Base-by-base conservation (phyloP, 2,113 vertebrate genomes). In the Erinaceus europaeus region DNA sequence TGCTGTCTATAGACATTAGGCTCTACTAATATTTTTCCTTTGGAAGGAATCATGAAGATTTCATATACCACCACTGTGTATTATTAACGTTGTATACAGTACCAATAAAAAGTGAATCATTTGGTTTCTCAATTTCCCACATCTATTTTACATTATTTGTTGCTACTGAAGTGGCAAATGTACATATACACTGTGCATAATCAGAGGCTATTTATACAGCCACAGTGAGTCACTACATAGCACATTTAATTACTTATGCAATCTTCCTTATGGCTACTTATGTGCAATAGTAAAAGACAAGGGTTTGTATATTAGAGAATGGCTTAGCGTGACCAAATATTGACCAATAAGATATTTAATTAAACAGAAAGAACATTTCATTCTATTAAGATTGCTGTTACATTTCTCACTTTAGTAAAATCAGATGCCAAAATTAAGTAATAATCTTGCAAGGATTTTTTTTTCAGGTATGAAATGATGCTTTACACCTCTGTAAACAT, bases 191-290 rank as follows among this genome's bases (percentile, higher is more conserved):
- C 1, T 80, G 36, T 50, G 38, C 61, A 90, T 38, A 77, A 65
- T 50, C 44, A 89, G 69, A 74, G 27, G 23, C 61, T 87, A 91
- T 89, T 93, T 89, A 87, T 79, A 27, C 34, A 79, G 20, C 55
- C 40, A 44, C 0, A 6, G 62, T 74, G 84, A 89, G 59, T 92
- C 90, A 87, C 85, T 55, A 25, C 10, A 27, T 27, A 91, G 71
- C 29, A 85, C 42, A 50, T 57, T 75, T 81, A 87, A 94, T 87
- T 89, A 69, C 27, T 65, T 69, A 38, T n/a, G 42, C 14, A 44
- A n/a, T 71, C 74, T 72, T 86, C 36, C 61, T 67, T 84, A 74
- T 88, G 74, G n/a, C 34, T 82, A 73, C 79, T 88, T 90, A 72
- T 82, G 44, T 50, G 46, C 42, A 34, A 52, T 27, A 59, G 36